Conservation (phyloP, 2,113 vertebrate species). For the Melanocharis versteri region DNA sequence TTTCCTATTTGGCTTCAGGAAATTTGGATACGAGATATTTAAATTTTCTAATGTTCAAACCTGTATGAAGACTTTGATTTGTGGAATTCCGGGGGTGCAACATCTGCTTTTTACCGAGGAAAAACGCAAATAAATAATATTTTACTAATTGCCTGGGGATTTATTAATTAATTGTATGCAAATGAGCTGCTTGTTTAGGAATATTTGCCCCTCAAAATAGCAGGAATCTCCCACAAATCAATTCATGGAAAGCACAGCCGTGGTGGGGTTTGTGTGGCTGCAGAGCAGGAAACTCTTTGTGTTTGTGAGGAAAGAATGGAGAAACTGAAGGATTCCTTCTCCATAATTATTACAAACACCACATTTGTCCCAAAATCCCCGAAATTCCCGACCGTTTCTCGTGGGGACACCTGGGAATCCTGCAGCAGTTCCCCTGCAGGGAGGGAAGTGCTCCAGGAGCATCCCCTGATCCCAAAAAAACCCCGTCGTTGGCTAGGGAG, state of each 20-base stretch:
- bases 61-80: fast-evolving
- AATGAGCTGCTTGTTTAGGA: not conserved
- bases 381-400: not conserved
- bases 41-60: not conserved
- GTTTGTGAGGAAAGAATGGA: not conserved
- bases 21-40: not conserved
- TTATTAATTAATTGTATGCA: not conserved
- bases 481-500: not conserved
- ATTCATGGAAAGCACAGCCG: not conserved
- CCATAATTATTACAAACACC: fast-evolving
- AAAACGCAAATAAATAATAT: not conserved
- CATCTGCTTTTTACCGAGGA: not conserved
- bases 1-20: not conserved
- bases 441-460: fast-evolving
- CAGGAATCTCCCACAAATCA: no score
- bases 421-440: not conserved
- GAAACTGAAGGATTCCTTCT: not conserved
- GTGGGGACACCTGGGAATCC: not conserved
- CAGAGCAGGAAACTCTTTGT: fast-evolving
- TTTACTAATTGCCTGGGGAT: not conserved
- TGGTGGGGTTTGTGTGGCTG: not conserved
- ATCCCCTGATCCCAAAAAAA: not conserved
- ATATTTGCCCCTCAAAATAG: not conserved
- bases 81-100: not conserved
- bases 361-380: not conserved